Conservation (phyloP, 2,888 invertebrate species). For the Calameuta idolon region DNA sequence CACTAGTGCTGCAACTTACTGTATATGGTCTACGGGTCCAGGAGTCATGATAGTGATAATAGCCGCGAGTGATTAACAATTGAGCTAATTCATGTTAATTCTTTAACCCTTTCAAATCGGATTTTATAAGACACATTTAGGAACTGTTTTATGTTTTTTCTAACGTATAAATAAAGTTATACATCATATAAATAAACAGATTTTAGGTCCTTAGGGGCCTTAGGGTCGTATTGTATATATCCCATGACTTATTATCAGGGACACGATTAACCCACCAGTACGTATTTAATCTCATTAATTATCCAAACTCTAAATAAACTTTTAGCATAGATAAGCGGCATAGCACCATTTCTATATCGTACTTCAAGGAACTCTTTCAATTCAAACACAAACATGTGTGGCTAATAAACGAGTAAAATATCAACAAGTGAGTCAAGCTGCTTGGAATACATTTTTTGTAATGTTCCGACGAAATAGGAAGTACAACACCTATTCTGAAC, state of each 20-base stretch:
- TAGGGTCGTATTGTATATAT: no score
- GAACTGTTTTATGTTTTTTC: no score
- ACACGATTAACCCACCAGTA: no score
- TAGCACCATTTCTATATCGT: background rate
- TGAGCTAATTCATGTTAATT: background rate
- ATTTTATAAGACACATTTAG: no score
- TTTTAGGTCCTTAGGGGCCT: no score
- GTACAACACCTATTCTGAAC: background rate
- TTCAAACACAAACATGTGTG: background rate
- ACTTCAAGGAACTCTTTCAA: background rate
- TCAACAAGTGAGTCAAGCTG: background rate
- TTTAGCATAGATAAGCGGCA: background rate
- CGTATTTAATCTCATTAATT: background rate
- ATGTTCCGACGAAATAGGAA: background rate
- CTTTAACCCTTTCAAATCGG: background rate
- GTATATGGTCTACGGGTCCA: background rate
- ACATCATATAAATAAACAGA: no score
- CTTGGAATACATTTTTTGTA: background rate
- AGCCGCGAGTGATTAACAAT: background rate
- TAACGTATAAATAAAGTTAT: no score
- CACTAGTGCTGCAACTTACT: background rate
- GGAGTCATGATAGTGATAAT: background rate
- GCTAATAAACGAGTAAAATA: background rate
- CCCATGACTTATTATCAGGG: no score
- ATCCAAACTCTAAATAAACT: background rate